These are phyloP conservation scores for Creontiades dilutus DNA, from an alignment of 2,888 invertebrate species.

Conservation along the genomic window DNA sequence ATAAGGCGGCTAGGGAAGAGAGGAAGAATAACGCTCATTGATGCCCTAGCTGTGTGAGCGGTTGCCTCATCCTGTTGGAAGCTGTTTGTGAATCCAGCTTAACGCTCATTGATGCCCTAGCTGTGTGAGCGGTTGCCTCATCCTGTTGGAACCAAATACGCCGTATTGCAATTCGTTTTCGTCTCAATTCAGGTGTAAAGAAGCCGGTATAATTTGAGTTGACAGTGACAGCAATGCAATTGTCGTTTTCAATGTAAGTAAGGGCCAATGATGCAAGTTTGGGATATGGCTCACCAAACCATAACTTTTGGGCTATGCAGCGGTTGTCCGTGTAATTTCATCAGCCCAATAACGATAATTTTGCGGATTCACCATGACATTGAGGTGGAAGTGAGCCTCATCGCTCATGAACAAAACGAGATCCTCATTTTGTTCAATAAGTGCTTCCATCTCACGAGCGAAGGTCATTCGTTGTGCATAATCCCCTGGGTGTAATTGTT, in stretches of 20 bases:
- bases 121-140: no score
- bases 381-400: no score
- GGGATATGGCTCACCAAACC: slow-evolving; percentile 35
- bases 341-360: no score
- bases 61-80: neutral
- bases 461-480: slow-evolving; percentile 33
- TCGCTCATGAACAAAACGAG: no score
- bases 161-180: no score
- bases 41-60: neutral
- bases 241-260: slow-evolving; percentile 54
- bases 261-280: slow-evolving; percentile 59
- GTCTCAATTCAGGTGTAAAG: slow-evolving; percentile 42
- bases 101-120: no score
- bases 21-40: no score
- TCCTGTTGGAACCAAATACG: no score
- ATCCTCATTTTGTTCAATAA: neutral
- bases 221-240: slow-evolving; percentile 50
- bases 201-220: slow-evolving; percentile 33
- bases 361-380: slow-evolving; percentile 47
- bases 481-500: slow-evolving; percentile 22
- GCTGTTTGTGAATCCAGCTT: neutral
- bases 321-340: slow-evolving; percentile 35
- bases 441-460: slow-evolving; percentile 43
- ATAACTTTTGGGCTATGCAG: slow-evolving; percentile 56
- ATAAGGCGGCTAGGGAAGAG: no score